Evolutionary conservation across 1,140 invertebrate genomes (phyloP), one percentile per base, ranked within the genome.

Genomic region (Spodoptera frugiperda): DNA sequence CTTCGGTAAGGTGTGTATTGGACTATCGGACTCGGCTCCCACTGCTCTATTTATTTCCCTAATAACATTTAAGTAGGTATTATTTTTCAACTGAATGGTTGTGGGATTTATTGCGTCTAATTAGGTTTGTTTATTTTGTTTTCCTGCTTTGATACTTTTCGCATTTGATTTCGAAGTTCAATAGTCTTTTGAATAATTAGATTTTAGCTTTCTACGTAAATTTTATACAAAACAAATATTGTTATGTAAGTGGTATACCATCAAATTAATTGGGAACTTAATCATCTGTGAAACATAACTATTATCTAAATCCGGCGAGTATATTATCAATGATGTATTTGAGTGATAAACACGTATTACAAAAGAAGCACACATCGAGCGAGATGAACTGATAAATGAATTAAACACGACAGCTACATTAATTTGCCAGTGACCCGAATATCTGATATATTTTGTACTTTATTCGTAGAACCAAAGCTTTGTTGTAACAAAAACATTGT

Each of bases 1-100:
- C 63, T 67, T 73, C 49, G 73, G 70, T 77, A 68, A 77, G 53
- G 67, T 72, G 55, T 71, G 54, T 61, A 61, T 73, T 61, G 68
- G 33, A 21, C 68, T 33, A 49, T 73, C 49, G 68, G 51, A 46
- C 17, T 30, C n/a, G 17, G 53, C 17, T 55, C 17, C 44, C 44
- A 65, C 19, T 71, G 12, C 39, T 57, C 39, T 17, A 57, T 57
- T 72, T 72, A 15, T 57, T 72, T 57, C 12, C 10, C 33, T 46
- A 68, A 33, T 48, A 53, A 17, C 21, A 30, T 67, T 67, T 25
- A 67, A 49, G 63, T 67, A 49, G 63, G 63, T 48, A 17, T 63
- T 44, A 19, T 61, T 61, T 63, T 44, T 63, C 59, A 63, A 63
- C 59, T 63, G 33, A 63, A 19, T 44, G 33, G 33, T 44, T n/a